Evolutionary conservation across 2,888 invertebrate genomes (phyloP).

Genomic region (Hydropsyche betteni): DNA sequence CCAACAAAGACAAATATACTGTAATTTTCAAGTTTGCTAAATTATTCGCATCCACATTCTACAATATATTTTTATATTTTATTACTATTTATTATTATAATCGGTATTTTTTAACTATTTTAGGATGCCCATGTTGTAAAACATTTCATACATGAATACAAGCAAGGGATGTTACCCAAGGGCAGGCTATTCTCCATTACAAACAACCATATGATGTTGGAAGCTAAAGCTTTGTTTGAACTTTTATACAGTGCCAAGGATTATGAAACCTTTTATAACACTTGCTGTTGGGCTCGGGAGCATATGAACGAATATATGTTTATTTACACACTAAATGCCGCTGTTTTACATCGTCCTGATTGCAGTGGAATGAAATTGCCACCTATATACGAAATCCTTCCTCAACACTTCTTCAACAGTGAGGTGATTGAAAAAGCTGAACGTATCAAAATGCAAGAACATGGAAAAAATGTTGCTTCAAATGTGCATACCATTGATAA

Average conservation of each 20-base stretch:
- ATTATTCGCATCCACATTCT: conserved; percentile 9
- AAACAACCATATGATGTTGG: conserved; percentile 67
- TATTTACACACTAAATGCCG: conserved; percentile 71
- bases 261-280: conserved; percentile 74
- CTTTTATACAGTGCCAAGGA: conserved; percentile 76
- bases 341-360: conserved; percentile 71
- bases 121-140: conserved; percentile 67
- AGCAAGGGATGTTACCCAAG: conserved; percentile 66
- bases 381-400: conserved; percentile 77
- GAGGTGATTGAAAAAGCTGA: conserved; percentile 74
- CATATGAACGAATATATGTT: conserved; percentile 76
- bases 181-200: conserved; percentile 69
- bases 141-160: conserved; percentile 66
- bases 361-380: conserved; percentile 73
- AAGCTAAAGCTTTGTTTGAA: conserved; percentile 72
- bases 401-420: conserved; percentile 74
- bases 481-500: conserved; percentile 58
- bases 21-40: conserved; percentile 54
- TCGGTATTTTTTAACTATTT: conserved; percentile 51
- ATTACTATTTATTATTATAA: too few relatives aligned
- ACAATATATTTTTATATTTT: conserved; percentile 4
- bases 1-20: conserved; percentile 63
- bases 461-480: conserved; percentile 57
- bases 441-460: conserved; percentile 65
- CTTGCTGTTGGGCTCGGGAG: conserved; percentile 74